Conservation (phyloP, 2,113 vertebrate species). For the Aramus guarauna region DNA sequence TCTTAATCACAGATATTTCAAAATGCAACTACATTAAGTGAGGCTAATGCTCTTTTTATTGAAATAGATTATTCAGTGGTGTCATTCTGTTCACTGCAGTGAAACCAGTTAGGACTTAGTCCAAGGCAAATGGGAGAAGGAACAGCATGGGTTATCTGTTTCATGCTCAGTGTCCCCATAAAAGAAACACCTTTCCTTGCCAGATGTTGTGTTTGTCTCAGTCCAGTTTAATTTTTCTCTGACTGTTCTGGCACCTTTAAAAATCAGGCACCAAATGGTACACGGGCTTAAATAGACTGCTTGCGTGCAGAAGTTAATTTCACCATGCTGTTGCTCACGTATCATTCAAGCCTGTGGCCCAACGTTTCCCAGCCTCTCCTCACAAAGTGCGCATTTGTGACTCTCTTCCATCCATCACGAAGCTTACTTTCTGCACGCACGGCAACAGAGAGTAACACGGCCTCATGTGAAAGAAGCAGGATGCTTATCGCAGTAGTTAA, state of each 20-base stretch:
- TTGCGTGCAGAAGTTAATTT: neutral
- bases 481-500: neutral
- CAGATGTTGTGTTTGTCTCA: neutral
- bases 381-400: neutral
- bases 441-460: neutral
- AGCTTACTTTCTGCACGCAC: neutral
- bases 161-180: neutral
- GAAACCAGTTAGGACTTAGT: neutral
- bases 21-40: neutral
- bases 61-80: neutral
- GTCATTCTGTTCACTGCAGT: neutral
- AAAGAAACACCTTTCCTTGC: neutral
- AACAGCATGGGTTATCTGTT: neutral
- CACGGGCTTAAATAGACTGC: neutral
- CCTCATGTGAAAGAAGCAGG: neutral
- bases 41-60: neutral
- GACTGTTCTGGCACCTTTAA: neutral
- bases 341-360: neutral
- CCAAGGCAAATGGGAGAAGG: neutral
- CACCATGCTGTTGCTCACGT: neutral
- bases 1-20: neutral
- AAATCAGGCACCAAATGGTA: neutral
- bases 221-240: neutral
- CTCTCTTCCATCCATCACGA: neutral
- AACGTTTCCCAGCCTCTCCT: neutral